phyloP scores from a whole-genome alignment of 2,888 invertebrate species.

The Chalcis sispes region DNA sequence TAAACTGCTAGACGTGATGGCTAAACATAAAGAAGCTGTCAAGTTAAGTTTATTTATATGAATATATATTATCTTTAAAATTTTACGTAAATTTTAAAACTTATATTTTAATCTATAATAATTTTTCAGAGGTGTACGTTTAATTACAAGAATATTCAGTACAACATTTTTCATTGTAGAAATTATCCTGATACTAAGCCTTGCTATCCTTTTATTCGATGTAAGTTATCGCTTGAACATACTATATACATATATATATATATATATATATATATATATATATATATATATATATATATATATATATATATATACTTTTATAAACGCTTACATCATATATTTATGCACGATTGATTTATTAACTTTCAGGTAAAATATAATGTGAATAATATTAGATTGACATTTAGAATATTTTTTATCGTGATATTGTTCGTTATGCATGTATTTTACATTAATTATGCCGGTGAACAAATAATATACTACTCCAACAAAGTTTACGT shows the following conservation, averaged over 20 bases:
- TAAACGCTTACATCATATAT: no score
- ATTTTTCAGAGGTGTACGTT: slow-evolving; percentile 29
- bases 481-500: slow-evolving; percentile 19
- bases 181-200: not conserved
- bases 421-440: slow-evolving; percentile 10
- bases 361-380: slow-evolving; percentile 12
- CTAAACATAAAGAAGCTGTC: slow-evolving; percentile 19
- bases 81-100: not conserved
- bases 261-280: not conserved
- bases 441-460: slow-evolving; percentile 35
- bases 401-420: not conserved
- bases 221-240: slow-evolving; percentile 4
- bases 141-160: slow-evolving; percentile 6
- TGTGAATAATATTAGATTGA: not conserved
- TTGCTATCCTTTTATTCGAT: slow-evolving; percentile 24
- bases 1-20: slow-evolving; percentile 4
- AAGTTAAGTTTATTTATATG: slow-evolving; percentile 23
- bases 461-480: slow-evolving; percentile 35
- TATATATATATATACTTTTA: no score
- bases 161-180: slow-evolving; percentile 29
- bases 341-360: not conserved
- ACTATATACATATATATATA: not conserved
- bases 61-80: not conserved
- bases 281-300: not conserved
- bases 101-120: not conserved